Conservation (phyloP, 2,797 vertebrate species). For the Zalophus californianus region DNA sequence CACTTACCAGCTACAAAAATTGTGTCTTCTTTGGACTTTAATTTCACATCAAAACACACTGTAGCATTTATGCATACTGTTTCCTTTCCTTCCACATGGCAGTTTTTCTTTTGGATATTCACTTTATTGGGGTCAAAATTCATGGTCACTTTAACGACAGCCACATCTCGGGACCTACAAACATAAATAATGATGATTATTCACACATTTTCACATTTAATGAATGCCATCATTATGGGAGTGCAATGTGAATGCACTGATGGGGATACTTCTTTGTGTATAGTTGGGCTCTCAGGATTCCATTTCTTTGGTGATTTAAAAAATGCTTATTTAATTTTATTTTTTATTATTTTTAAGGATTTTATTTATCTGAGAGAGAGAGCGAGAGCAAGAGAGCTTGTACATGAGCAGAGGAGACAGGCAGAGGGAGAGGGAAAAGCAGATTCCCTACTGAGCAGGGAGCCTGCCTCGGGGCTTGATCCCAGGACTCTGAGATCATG, state of each 20-base stretch:
- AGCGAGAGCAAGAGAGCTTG: neutral
- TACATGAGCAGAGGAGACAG: neutral
- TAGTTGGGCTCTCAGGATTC: neutral
- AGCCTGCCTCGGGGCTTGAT: too few relatives aligned
- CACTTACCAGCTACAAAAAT: slow-evolving; percentile 86
- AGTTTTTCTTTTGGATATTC: slow-evolving; percentile 95
- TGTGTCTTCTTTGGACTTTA: slow-evolving; percentile 91
- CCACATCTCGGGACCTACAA: slow-evolving; percentile 96
- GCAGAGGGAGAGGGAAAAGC: too few relatives aligned
- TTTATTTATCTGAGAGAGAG: neutral
- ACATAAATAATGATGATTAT: neutral
- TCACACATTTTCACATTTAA: neutral
- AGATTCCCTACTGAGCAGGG: too few relatives aligned
- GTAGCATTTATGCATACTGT: slow-evolving; percentile 91
- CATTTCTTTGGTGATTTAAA: neutral
- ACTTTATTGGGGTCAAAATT: slow-evolving; percentile 93
- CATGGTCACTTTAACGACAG: slow-evolving; percentile 93
- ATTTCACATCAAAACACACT: slow-evolving; percentile 91
- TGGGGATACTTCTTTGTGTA: neutral
- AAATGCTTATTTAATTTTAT: neutral
- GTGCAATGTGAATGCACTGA: rapidly evolving
- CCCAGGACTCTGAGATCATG: too few relatives aligned
- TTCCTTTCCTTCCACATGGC: slow-evolving; percentile 87
- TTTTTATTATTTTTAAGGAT: neutral
- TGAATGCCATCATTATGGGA: neutral